These are phyloP conservation scores for Poecilobothrus nobilitatus DNA, from an alignment of 2,888 invertebrate genomes.

Conservation along the genomic window DNA sequence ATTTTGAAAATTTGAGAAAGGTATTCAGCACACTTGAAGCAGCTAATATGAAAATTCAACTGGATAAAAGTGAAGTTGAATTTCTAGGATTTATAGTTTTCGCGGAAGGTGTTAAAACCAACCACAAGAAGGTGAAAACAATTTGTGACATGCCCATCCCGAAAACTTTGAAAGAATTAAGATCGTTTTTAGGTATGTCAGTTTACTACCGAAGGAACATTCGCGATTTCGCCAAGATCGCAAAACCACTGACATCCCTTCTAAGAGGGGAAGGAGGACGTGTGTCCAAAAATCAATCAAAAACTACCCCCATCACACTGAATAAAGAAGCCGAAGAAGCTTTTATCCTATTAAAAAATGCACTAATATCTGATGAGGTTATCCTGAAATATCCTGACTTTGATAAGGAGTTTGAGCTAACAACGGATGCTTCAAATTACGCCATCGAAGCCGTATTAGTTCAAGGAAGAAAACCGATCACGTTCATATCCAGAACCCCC, in stretches of 20 bases:
- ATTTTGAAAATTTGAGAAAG: no score
- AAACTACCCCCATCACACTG: conserved; percentile 13
- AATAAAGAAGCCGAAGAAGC: conserved; percentile 13
- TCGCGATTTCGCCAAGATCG: conserved; percentile 16
- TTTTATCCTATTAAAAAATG: conserved; percentile 16
- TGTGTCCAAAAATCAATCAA: conserved; percentile 15
- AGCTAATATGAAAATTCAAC: no score
- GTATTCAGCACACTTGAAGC: no score
- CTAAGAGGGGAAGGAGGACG: conserved; percentile 8
- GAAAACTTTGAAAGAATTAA: not conserved
- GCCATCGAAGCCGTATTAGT: conserved; percentile 13
- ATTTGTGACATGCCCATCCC: not conserved
- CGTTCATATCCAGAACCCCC: conserved; percentile 9
- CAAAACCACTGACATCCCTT: conserved; percentile 18
- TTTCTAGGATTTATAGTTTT: no score
- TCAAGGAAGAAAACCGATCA: conserved; percentile 10
- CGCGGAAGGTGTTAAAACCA: no score
- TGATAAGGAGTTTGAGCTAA: conserved; percentile 12
- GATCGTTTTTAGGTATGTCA: no score
- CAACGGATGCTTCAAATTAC: conserved; percentile 14
- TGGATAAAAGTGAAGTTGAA: no score
- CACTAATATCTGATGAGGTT: conserved; percentile 16
- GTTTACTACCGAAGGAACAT: conserved; percentile 15
- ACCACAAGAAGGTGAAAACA: conserved; percentile 15
- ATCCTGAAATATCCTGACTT: conserved; percentile 14